These are phyloP conservation scores for Thomomys bottae DNA, from an alignment of 2,113 vertebrate genomes.

Conservation along the genomic window DNA sequence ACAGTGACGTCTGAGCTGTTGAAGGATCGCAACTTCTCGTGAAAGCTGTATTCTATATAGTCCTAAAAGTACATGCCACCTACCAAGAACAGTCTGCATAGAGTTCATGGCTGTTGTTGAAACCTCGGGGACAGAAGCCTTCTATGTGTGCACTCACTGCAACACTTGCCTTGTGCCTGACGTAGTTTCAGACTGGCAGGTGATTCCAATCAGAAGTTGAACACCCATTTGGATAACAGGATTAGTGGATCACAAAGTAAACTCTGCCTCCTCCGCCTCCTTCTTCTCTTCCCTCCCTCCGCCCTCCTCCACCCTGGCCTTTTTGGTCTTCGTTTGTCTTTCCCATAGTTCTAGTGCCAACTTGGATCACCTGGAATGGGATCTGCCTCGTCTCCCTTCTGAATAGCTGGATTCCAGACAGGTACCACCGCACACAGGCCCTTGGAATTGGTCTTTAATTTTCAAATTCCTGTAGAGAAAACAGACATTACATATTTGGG, in stretches of 20 bases:
- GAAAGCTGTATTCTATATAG: not conserved
- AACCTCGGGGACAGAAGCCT: too few relatives aligned
- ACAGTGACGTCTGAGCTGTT: not conserved
- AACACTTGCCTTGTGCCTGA: not conserved
- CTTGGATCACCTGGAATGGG: too few relatives aligned
- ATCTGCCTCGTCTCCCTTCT: too few relatives aligned
- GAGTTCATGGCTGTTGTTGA: too few relatives aligned
- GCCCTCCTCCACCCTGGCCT: too few relatives aligned
- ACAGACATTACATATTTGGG: rapidly evolving
- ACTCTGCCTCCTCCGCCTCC: too few relatives aligned
- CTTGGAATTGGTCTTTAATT: not conserved
- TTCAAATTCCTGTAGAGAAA: not conserved
- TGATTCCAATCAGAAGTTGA: not conserved
- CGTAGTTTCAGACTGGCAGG: not conserved
- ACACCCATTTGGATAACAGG: not conserved
- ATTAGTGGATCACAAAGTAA: not conserved
- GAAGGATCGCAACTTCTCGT: not conserved
- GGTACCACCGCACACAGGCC: too few relatives aligned
- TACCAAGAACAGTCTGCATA: not conserved
- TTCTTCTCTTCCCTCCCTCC: too few relatives aligned
- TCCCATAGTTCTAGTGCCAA: too few relatives aligned
- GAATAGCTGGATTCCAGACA: too few relatives aligned
- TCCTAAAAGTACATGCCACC: not conserved
- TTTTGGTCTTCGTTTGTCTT: too few relatives aligned
- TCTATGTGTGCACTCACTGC: rapidly evolving